phyloP scores from a whole-genome alignment of 1,140 invertebrate genomes.

The Drosophila nebulosa region DNA sequence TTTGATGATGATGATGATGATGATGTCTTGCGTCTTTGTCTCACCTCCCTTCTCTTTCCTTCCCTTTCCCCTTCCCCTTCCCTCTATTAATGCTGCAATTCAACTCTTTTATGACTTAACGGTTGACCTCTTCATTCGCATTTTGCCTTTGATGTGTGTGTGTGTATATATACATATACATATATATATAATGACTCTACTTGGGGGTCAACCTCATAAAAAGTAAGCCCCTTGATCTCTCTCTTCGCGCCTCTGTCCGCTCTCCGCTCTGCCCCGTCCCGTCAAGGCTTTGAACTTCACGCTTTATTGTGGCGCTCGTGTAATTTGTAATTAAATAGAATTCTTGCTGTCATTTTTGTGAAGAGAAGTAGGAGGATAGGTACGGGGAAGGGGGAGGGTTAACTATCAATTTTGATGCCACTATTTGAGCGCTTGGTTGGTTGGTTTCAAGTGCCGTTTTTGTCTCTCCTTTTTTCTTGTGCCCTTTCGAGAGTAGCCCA shows the following conservation, averaged over 20 bases:
- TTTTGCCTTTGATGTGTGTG: constrained; percentile 66
- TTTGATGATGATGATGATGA: constrained; percentile 41
- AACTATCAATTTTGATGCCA: constrained; percentile 46
- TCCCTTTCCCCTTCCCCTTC: neutral
- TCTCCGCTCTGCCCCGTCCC: constrained; percentile 8
- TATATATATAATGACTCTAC: constrained; percentile 66
- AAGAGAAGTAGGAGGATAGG: neutral
- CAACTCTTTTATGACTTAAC: constrained; percentile 66
- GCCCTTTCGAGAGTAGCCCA: constrained; percentile 15
- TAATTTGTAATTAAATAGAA: constrained; percentile 76
- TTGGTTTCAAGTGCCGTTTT: constrained; percentile 60
- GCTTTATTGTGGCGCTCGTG: constrained; percentile 59
- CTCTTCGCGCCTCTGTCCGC: neutral
- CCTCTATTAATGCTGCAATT: neutral
- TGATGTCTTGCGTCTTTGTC: constrained; percentile 37
- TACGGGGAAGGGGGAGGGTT: neutral
- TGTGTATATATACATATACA: too few relatives aligned
- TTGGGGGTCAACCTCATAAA: constrained; percentile 54
- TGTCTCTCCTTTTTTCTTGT: neutral
- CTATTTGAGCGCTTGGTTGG: constrained; percentile 49
- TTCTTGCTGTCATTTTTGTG: constrained; percentile 44
- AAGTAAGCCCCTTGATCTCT: constrained; percentile 31
- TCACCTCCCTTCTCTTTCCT: constrained; percentile 19
- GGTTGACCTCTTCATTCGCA: constrained; percentile 64
- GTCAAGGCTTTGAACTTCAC: constrained; percentile 61